phyloP scores from a whole-genome alignment of 2,113 vertebrate genomes.

The Callopanchax toddi region DNA sequence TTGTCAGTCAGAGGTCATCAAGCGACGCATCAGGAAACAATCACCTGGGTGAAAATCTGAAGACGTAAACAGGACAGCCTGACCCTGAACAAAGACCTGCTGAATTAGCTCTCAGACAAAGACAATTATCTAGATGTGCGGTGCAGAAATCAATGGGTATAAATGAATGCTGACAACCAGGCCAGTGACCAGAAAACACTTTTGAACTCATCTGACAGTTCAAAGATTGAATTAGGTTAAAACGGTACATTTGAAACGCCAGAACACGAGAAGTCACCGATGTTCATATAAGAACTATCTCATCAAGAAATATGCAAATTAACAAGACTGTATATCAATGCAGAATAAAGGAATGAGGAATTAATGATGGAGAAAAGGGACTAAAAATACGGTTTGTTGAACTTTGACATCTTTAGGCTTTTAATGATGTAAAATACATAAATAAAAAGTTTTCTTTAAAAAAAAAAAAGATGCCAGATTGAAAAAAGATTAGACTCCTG shows the following conservation, averaged over 20 bases:
- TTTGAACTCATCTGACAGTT: not conserved
- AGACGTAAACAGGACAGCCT: constrained; percentile 21
- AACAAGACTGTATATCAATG: no score
- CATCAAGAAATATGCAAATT: no score
- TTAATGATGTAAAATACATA: no score
- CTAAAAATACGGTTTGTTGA: no score
- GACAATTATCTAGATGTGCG: constrained; percentile 25
- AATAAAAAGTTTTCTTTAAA: no score
- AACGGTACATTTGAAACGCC: not conserved
- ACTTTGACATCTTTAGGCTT: no score
- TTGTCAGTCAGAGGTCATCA: constrained; percentile 35
- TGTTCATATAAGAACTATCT: not conserved
- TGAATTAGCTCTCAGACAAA: constrained; percentile 30
- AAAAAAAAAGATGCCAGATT: no score
- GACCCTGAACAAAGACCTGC: constrained; percentile 43
- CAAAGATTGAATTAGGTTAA: not conserved
- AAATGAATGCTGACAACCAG: constrained; percentile 32
- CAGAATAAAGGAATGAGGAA: no score
- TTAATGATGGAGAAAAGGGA: no score
- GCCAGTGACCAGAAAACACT: not conserved
- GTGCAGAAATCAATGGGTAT: constrained; percentile 39
- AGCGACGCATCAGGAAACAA: constrained; percentile 4
- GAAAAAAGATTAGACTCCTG: no score
- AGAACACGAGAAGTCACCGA: not conserved
- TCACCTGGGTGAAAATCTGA: constrained; percentile 10